Conservation (phyloP, 2,797 vertebrate species). For the Esox lucius region DNA sequence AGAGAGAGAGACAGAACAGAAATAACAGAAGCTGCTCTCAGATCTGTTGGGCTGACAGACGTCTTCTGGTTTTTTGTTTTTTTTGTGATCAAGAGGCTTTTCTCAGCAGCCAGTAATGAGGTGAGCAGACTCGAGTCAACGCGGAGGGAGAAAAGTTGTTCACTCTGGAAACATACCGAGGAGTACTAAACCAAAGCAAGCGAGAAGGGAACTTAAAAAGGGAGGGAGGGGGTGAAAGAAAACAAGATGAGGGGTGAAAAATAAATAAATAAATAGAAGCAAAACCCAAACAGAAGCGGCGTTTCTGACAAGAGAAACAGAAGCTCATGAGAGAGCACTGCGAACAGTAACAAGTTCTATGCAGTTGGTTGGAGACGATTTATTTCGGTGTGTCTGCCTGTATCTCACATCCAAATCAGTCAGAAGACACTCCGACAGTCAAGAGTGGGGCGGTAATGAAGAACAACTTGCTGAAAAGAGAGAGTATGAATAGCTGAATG, state of each 20-base stretch:
- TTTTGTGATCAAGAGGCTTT: conserved; percentile 8
- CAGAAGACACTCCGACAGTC: background rate
- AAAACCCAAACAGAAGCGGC: conserved; percentile 14
- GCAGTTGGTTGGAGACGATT: conserved; percentile 3
- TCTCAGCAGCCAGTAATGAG: conserved; percentile 34
- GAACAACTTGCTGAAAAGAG: conserved; percentile 5
- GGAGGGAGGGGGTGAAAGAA: background rate
- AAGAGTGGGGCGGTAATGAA: background rate
- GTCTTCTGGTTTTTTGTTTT: conserved; percentile 4
- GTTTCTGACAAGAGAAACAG: conserved; percentile 4
- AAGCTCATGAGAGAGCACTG: conserved; percentile 1
- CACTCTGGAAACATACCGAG: conserved; percentile 12
- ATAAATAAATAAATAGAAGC: conserved; percentile 6
- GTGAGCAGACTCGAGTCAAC: conserved; percentile 10
- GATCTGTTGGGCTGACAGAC: conserved; percentile 24
- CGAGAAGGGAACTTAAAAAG: conserved; percentile 5
- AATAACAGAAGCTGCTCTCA: background rate
- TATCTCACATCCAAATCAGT: conserved; percentile 10
- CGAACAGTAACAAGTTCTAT: conserved; percentile 7
- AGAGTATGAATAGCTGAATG: conserved; percentile 1
- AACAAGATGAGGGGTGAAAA: background rate
- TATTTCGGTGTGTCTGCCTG: conserved; percentile 13
- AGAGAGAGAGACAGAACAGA: background rate
- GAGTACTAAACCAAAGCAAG: conserved; percentile 11
- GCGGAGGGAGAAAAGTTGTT: conserved; percentile 6